Evolutionary conservation across 2,888 invertebrate genomes (phyloP).

Genomic region (Brenthis daphne): DNA sequence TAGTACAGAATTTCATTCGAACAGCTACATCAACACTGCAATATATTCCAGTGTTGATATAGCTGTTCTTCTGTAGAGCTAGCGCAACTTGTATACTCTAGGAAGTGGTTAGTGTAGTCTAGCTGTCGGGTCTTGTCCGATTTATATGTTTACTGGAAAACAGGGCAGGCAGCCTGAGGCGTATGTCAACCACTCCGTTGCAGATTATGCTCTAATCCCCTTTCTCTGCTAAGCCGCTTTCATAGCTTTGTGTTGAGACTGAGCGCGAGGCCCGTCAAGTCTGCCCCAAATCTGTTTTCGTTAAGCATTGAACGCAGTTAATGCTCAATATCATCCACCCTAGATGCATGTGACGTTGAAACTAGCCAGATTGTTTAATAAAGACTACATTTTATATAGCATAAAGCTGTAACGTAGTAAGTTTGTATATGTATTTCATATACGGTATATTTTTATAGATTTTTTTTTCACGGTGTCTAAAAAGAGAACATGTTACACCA

Average conservation of each 20-base stretch:
- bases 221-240: constrained; percentile 77
- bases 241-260: constrained; percentile 74
- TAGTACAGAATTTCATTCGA: neutral
- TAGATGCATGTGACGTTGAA: constrained; percentile 9
- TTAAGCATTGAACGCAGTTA: constrained; percentile 36
- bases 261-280: constrained; percentile 72
- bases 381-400: neutral
- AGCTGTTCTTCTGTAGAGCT: neutral
- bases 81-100: constrained; percentile 18
- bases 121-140: constrained; percentile 41
- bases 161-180: constrained; percentile 54
- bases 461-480: too few relatives aligned
- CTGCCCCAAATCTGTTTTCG: constrained; percentile 69
- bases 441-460: too few relatives aligned
- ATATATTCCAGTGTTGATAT: neutral
- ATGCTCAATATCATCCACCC: constrained; percentile 18
- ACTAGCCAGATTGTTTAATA: neutral
- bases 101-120: constrained; percentile 42
- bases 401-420: too few relatives aligned
- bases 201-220: constrained; percentile 78
- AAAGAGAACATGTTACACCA: too few relatives aligned
- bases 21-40: neutral
- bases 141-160: constrained; percentile 54
- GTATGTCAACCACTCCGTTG: constrained; percentile 73
- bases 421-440: too few relatives aligned